Percentiles rank a stretch among this genome's conserved stretches.
These are phyloP conservation scores for Trichacis sp. DNA, from an alignment of 2,888 invertebrate genomes.

Conservation along the genomic window DNA sequence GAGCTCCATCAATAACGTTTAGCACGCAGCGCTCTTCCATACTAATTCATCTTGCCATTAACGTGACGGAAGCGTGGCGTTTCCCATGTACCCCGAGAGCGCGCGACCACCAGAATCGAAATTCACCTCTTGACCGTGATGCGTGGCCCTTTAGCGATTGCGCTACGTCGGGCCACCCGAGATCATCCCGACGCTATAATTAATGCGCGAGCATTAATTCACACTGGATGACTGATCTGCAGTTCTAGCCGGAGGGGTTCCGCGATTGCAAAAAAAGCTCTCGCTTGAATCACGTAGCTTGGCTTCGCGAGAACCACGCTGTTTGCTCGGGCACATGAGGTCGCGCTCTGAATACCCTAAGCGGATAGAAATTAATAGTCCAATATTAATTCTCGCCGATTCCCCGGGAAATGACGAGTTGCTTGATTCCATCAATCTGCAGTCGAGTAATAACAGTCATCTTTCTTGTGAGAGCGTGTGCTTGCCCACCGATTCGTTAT, in stretches of 20 bases:
- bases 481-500: background rate
- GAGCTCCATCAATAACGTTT: constrained; percentile 36
- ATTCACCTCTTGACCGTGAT: constrained; percentile 36
- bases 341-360: constrained; percentile 30
- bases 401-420: constrained; percentile 66
- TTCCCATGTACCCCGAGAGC: constrained; percentile 31
- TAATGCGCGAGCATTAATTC: constrained; percentile 67
- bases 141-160: constrained; percentile 49
- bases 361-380: constrained; percentile 65
- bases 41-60: constrained; percentile 35
- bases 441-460: constrained; percentile 60
- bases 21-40: constrained; percentile 15
- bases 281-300: constrained; percentile 62
- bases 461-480: background rate
- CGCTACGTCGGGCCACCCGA: constrained; percentile 44
- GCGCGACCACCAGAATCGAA: constrained; percentile 36
- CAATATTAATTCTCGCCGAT: constrained; percentile 67
- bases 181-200: constrained; percentile 56
- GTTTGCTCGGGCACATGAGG: constrained; percentile 34
- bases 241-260: constrained; percentile 52
- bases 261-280: constrained; percentile 47
- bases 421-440: constrained; percentile 67
- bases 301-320: constrained; percentile 40
- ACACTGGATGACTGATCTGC: constrained; percentile 59
- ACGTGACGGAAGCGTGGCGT: constrained; percentile 41